A percentile compares a stretch with the other conserved stretches of the same genome.
Evolutionary conservation across 2,888 invertebrate species (phyloP).

Genomic region (Sesia apiformis): DNA sequence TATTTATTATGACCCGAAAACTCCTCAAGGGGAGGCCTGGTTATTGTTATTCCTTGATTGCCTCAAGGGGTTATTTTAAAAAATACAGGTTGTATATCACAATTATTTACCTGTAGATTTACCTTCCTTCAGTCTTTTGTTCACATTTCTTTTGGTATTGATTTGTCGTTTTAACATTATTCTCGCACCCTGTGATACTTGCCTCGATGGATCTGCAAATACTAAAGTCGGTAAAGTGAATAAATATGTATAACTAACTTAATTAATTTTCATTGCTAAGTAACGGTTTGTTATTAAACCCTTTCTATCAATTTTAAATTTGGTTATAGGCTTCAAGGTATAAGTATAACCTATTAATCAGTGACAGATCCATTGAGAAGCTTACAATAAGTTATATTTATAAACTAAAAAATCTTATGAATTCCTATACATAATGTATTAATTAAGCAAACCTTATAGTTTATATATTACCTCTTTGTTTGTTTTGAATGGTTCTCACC

Average conservation of each 20-base stretch:
- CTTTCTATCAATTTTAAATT: too few relatives aligned
- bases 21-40: too few relatives aligned
- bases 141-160: slow-evolving; percentile 5
- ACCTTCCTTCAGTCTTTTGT: slow-evolving; percentile 4
- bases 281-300: too few relatives aligned
- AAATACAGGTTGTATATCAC: too few relatives aligned
- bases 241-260: too few relatives aligned
- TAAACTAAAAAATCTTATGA: neutral
- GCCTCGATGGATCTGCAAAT: neutral
- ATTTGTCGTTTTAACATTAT: neutral
- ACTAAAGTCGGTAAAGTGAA: neutral
- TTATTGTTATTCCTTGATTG: neutral
- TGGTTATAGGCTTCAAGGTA: too few relatives aligned
- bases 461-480: slow-evolving; percentile 36
- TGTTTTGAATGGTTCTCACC: slow-evolving; percentile 23
- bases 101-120: neutral
- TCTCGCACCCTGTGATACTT: neutral
- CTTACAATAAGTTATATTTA: neutral
- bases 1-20: too few relatives aligned
- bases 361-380: too few relatives aligned
- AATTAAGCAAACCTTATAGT: neutral
- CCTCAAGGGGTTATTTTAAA: neutral
- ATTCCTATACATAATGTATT: neutral
- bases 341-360: too few relatives aligned
- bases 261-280: too few relatives aligned